Base-by-base conservation (phyloP, 2,888 invertebrate species). In the Oscheius sp. region DNA sequence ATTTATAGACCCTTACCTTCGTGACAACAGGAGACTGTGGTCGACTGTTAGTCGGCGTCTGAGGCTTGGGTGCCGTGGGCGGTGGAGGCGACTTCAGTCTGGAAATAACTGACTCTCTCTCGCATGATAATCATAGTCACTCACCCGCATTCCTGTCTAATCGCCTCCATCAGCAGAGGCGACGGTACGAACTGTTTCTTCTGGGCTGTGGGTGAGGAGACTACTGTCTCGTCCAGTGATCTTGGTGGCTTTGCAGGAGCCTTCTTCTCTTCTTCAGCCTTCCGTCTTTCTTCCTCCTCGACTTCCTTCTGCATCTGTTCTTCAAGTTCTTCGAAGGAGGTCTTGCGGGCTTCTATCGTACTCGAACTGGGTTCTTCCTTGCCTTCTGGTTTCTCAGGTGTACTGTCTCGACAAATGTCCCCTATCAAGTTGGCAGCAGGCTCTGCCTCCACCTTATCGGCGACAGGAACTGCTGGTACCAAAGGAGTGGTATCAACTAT, bases 111-210 rank as follows among this genome's bases (percentile, higher is more conserved):
- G 21, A 21, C 21, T 21, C 21, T 37, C 11, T 37, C 32, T 37
- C 32, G 33, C 21, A 33, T 35, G 21, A 11, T 42, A 42, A 42
- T 42, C 42, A n/a, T 37, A 21, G 2, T 50, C 11, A 50, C 68
- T 55, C 13, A 68, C 68, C 68, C 73, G 37, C 77, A 76, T 59
- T 81, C 81, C 70, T 75, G 72, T 59, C 76, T 76, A 63, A 81
- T 79, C 75, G 79, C 73, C 72, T 81, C 78, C n/a, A 81, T 72
- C 21, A 81, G 58, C 37, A 78, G 76, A 11, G 81, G 79, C 10
- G 81, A 78, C n/a, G 81, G 81, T 59, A 81, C 65, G n/a, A 57
- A 29, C 4, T 35, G 2, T 35, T 68, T 68, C 29, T 53, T 68
- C 50, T 21, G 21, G 2, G 63, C 9, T 13, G 50, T 48, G 37